These are phyloP conservation scores for Lithophane ornitopus DNA, from an alignment of 2,888 invertebrate genomes.

Conservation along the genomic window DNA sequence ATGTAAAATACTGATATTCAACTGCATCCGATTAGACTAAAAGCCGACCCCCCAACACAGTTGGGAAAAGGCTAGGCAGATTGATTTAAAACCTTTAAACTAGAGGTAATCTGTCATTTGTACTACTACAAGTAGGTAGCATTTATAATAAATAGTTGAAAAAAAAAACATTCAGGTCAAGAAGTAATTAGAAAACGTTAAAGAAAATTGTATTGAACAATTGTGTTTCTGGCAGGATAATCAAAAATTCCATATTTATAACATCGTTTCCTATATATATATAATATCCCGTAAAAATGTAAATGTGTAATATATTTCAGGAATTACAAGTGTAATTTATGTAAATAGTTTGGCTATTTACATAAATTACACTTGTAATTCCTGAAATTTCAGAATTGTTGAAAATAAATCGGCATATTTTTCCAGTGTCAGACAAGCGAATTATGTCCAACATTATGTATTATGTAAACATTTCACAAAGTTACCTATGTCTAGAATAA, in stretches of 20 bases:
- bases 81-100: too few species aligned
- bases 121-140: too few species aligned
- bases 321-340: too few species aligned
- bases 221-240: constrained; percentile 32
- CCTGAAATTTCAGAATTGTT: not conserved
- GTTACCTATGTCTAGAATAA: constrained; percentile 5
- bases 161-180: too few species aligned
- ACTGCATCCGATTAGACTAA: too few species aligned
- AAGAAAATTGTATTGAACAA: constrained; percentile 10
- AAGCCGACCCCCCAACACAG: too few species aligned
- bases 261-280: not conserved
- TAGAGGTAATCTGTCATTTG: too few species aligned
- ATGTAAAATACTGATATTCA: too few species aligned
- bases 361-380: constrained; percentile 5
- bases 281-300: not conserved
- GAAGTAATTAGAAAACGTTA: not conserved
- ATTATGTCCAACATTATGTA: constrained; percentile 14
- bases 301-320: too few species aligned
- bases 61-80: too few species aligned
- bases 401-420: not conserved
- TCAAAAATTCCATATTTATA: constrained; percentile 4
- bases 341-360: too few species aligned
- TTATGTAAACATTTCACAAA: constrained; percentile 13
- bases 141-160: too few species aligned
- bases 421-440: not conserved